Evolutionary conservation across 2,888 invertebrate species (phyloP).

Genomic region (Lithophane semibrunnea): DNA sequence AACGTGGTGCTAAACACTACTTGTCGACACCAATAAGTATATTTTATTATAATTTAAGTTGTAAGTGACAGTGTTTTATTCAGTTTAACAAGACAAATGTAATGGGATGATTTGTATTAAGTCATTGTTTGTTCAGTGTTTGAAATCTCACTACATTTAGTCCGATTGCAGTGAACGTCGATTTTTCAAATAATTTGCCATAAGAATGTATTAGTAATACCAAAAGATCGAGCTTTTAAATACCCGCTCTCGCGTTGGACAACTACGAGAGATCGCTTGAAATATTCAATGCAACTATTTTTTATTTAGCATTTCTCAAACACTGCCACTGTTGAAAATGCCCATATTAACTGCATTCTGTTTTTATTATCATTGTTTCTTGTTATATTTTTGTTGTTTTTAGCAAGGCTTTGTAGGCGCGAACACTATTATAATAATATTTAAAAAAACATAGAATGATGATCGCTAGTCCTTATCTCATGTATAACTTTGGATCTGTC

Average conservation of each 20-base stretch:
- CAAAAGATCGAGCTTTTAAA: constrained; percentile 61
- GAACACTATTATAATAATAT: constrained; percentile 74
- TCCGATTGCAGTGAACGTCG: constrained; percentile 51
- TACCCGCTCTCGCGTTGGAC: constrained; percentile 21
- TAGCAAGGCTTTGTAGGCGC: constrained; percentile 84
- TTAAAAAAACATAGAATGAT: constrained; percentile 72
- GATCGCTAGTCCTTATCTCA: constrained; percentile 87
- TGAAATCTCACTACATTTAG: constrained; percentile 71
- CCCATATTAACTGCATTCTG: constrained; percentile 74
- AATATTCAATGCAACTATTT: constrained; percentile 57
- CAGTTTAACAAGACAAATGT: constrained; percentile 72
- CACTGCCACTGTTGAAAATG: constrained; percentile 80
- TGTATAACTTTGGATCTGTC: constrained; percentile 88
- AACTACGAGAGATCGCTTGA: constrained; percentile 31
- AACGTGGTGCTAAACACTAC: constrained; percentile 85
- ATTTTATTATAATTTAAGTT: constrained; percentile 85
- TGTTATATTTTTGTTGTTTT: constrained; percentile 83
- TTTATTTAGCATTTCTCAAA: constrained; percentile 69
- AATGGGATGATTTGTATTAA: constrained; percentile 69
- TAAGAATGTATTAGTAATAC: constrained; percentile 62
- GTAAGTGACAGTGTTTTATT: constrained; percentile 80
- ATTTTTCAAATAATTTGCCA: constrained; percentile 65
- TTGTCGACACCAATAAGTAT: constrained; percentile 81
- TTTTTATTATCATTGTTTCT: constrained; percentile 84
- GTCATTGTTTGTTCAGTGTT: constrained; percentile 67